Percentiles rank a stretch among this genome's conserved stretches.
Conservation (phyloP, 2,888 invertebrate genomes). For the Rotaria macrura region DNA sequence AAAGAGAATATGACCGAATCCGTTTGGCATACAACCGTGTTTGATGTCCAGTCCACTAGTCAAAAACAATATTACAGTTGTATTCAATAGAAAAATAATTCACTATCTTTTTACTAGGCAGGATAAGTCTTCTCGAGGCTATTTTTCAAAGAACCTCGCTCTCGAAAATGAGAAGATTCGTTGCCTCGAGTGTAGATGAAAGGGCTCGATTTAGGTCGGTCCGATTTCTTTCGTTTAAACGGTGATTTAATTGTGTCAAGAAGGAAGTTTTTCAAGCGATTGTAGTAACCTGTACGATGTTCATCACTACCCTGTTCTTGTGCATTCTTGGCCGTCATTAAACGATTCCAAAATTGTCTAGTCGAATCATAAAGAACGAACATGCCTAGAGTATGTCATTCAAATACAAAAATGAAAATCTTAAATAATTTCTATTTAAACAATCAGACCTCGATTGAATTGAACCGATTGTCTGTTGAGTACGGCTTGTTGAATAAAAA, state of each 20-base stretch:
- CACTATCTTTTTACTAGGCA: background rate
- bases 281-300: background rate
- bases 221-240: background rate
- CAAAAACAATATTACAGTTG: too few relatives aligned
- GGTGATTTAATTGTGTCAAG: background rate
- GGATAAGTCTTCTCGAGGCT: background rate
- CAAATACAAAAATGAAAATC: too few relatives aligned
- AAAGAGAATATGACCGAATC: background rate
- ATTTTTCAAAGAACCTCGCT: background rate
- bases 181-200: background rate
- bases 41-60: background rate
- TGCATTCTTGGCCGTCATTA: background rate
- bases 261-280: background rate
- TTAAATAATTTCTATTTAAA: too few relatives aligned
- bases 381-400: background rate
- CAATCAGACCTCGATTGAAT: background rate
- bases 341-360: background rate
- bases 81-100: too few relatives aligned
- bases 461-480: background rate
- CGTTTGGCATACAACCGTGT: background rate
- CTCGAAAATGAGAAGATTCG: constrained; percentile 4
- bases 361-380: background rate
- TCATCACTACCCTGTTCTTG: background rate
- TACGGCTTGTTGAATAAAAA: background rate
- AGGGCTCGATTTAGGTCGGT: background rate